Conservation (phyloP, 2,888 invertebrate genomes). For the Lasiommata megera region DNA sequence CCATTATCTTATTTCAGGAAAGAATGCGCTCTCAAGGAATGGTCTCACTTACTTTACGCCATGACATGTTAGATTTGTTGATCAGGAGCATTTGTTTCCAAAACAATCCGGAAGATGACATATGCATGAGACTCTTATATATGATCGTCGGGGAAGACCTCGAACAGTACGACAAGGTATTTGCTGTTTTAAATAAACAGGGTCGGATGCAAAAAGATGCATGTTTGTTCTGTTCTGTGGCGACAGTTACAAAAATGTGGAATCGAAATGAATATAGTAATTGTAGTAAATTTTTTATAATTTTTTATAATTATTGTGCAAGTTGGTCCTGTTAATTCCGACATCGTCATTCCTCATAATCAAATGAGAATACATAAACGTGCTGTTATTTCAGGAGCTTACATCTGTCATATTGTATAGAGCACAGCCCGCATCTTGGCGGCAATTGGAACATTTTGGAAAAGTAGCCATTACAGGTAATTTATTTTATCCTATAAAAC, state of each 20-base stretch:
- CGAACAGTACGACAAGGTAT: constrained; percentile 65
- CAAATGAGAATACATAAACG: neutral
- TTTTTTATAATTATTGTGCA: no score
- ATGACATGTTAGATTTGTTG: constrained; percentile 44
- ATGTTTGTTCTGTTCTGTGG: no score
- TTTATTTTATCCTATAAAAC: neutral
- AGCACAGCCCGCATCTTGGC: constrained; percentile 43
- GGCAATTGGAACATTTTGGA: constrained; percentile 43
- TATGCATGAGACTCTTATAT: constrained; percentile 56
- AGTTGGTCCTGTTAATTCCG: no score
- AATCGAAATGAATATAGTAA: no score
- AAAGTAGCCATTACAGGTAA: constrained; percentile 42
- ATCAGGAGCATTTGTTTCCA: constrained; percentile 50
- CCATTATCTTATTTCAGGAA: constrained; percentile 41
- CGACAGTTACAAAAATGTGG: no score
- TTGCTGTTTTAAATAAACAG: no score
- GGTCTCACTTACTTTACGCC: constrained; percentile 42
- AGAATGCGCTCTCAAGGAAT: constrained; percentile 51
- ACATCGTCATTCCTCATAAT: neutral
- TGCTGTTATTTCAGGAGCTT: constrained; percentile 47
- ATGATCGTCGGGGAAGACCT: constrained; percentile 65
- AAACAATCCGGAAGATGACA: constrained; percentile 45
- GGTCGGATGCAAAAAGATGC: no score
- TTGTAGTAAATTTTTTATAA: no score
- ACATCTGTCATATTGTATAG: constrained; percentile 41